A percentile compares a stretch with the other conserved stretches of the same genome.
Conservation (phyloP, 2,888 invertebrate genomes). For the Tridacna gigas region DNA sequence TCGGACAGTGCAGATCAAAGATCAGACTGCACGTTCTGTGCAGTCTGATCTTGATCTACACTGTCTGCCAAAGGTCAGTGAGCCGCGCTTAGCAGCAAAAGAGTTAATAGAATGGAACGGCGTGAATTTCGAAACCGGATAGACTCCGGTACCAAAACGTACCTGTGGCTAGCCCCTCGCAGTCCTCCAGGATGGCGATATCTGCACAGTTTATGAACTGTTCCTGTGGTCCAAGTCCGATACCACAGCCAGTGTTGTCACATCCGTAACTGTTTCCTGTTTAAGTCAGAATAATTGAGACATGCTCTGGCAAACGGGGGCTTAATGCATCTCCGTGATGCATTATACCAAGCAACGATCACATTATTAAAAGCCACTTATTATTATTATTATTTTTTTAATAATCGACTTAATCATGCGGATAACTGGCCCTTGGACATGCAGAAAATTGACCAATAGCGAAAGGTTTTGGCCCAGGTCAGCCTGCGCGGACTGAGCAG, state of each 20-base stretch:
- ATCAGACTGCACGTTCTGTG: not conserved
- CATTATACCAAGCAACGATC: too few relatives aligned
- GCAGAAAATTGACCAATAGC: too few relatives aligned
- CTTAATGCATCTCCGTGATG: too few relatives aligned
- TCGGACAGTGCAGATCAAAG: too few relatives aligned
- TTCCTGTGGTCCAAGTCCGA: conserved; percentile 61
- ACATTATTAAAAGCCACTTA: too few relatives aligned
- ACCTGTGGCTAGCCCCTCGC: conserved; percentile 20
- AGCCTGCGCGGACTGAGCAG: too few relatives aligned
- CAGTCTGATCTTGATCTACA: not conserved
- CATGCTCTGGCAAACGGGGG: too few relatives aligned
- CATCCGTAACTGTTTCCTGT: conserved; percentile 62
- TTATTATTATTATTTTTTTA: too few relatives aligned
- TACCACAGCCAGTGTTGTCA: conserved; percentile 53
- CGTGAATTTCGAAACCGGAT: too few relatives aligned
- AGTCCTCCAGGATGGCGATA: conserved; percentile 47
- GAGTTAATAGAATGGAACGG: not conserved
- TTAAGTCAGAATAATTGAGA: not conserved
- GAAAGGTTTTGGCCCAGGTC: too few relatives aligned
- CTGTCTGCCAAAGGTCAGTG: not conserved
- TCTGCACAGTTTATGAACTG: conserved; percentile 69
- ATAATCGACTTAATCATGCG: too few relatives aligned
- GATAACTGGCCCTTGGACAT: too few relatives aligned
- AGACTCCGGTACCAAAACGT: not conserved
- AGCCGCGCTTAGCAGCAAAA: not conserved